Conservation (phyloP, 2,113 vertebrate genomes). For the Percina caprodes region DNA sequence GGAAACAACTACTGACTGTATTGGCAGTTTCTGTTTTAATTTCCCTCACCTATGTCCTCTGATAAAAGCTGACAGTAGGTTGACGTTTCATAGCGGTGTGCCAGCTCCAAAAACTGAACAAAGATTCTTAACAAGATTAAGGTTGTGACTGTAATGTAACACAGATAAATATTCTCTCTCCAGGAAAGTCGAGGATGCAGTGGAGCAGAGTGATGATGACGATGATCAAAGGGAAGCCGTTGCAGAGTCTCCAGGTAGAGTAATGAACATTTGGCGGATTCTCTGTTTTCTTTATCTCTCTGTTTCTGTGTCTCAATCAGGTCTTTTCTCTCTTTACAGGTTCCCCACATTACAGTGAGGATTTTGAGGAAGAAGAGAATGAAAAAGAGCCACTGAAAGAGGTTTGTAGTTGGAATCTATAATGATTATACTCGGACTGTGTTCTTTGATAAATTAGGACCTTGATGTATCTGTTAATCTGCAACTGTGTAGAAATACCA, state of each 20-base stretch:
- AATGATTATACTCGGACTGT: not conserved
- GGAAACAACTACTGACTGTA: too few relatives aligned
- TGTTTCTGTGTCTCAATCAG: not conserved
- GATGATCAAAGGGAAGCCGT: not conserved
- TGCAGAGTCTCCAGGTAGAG: constrained; percentile 57
- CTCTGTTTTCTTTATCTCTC: not conserved
- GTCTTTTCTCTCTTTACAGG: constrained; percentile 17
- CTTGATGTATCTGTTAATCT: too few relatives aligned
- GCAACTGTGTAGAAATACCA: too few relatives aligned
- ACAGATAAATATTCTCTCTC: constrained; percentile 4
- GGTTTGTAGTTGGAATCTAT: constrained; percentile 54
- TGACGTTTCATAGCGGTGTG: too few relatives aligned
- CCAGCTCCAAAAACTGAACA: too few relatives aligned
- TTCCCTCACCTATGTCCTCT: too few relatives aligned
- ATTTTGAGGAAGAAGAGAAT: constrained; percentile 90
- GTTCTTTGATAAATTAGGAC: not conserved
- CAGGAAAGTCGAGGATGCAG: constrained; percentile 58
- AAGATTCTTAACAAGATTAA: not conserved
- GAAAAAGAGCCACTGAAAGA: constrained; percentile 48
- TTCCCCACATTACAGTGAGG: constrained; percentile 89
- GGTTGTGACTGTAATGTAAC: not conserved
- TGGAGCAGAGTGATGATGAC: constrained; percentile 38
- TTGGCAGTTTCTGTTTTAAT: too few relatives aligned
- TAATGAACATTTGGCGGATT: rapidly evolving
- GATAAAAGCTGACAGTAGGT: too few relatives aligned